These are phyloP conservation scores for Stichodactyla helianthus DNA, from an alignment of 64 coral and sea anemone genomes.

Conservation along the genomic window DNA sequence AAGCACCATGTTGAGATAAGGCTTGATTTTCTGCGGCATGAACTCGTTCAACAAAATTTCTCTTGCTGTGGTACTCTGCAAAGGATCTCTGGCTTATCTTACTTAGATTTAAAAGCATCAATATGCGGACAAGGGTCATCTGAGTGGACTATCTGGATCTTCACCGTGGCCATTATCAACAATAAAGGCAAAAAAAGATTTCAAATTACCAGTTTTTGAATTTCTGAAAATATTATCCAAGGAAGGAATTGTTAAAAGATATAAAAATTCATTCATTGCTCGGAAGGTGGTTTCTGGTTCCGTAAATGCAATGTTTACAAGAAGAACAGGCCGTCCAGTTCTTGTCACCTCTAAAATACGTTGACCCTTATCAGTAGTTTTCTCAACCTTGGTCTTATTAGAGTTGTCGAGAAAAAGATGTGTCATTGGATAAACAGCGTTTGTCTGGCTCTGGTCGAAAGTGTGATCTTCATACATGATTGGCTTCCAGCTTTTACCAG, in stretches of 20 bases:
- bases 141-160: constrained; percentile 30
- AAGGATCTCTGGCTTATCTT: constrained; percentile 44
- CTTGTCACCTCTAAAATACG: constrained; percentile 35
- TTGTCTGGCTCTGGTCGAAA: constrained; percentile 27
- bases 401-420: constrained; percentile 44
- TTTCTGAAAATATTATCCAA: constrained; percentile 36
- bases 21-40: constrained; percentile 41
- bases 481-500: constrained; percentile 50
- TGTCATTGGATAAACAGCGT: constrained; percentile 57
- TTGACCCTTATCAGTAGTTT: constrained; percentile 2
- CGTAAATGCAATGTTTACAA: constrained; percentile 40
- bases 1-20: no score
- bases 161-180: constrained; percentile 53
- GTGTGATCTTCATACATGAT: constrained; percentile 48
- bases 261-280: constrained; percentile 29
- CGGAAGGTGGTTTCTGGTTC: constrained; percentile 45
- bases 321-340: constrained; percentile 40
- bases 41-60: constrained; percentile 55
- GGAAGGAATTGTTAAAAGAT: constrained; percentile 15
- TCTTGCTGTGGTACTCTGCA: constrained; percentile 62
- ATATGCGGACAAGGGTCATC: constrained; percentile 26
- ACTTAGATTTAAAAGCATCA: constrained; percentile 29
- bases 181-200: constrained; percentile 44
- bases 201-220: constrained; percentile 25
- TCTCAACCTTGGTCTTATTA: neutral